Conservation (phyloP, 92 coral and sea anemone species). For the Actinostola sp. region DNA sequence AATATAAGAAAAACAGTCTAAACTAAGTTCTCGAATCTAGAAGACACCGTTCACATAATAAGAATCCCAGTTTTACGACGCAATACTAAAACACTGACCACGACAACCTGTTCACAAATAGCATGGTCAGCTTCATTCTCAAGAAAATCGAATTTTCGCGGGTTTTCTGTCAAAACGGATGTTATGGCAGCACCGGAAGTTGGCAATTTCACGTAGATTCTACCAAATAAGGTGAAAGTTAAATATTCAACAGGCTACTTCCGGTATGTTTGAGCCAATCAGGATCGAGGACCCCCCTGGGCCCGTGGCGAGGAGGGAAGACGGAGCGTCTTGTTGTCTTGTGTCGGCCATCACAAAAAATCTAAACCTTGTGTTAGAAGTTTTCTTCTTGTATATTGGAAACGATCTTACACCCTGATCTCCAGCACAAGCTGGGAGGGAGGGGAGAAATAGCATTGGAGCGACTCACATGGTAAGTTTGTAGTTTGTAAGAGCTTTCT, state of each 20-base stretch:
- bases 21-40: not conserved
- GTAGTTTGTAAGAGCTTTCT: not conserved
- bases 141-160: slow-evolving; percentile 68
- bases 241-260: slow-evolving; percentile 64
- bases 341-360: slow-evolving; percentile 91
- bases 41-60: not conserved
- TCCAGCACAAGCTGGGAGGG: slow-evolving; percentile 55
- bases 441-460: slow-evolving; percentile 49
- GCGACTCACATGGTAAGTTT: slow-evolving; percentile 79
- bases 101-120: not conserved
- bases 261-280: slow-evolving; percentile 82
- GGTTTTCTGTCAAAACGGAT: slow-evolving; percentile 89
- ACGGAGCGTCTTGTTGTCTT: slow-evolving; percentile 98
- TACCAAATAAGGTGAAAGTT: slow-evolving; percentile 77
- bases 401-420: slow-evolving; percentile 67
- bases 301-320: slow-evolving; percentile 99
- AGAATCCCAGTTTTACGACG: not conserved
- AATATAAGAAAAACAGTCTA: not conserved
- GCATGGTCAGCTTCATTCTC: not conserved
- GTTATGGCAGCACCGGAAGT: slow-evolving; percentile 90
- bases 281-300: slow-evolving; percentile 91
- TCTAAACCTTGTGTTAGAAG: slow-evolving; percentile 68
- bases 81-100: not conserved
- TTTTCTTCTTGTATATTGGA: slow-evolving; percentile 66
- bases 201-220: slow-evolving; percentile 52